Conservation (phyloP, 2,888 invertebrate species). For the Hemicrepidius hirtus region DNA sequence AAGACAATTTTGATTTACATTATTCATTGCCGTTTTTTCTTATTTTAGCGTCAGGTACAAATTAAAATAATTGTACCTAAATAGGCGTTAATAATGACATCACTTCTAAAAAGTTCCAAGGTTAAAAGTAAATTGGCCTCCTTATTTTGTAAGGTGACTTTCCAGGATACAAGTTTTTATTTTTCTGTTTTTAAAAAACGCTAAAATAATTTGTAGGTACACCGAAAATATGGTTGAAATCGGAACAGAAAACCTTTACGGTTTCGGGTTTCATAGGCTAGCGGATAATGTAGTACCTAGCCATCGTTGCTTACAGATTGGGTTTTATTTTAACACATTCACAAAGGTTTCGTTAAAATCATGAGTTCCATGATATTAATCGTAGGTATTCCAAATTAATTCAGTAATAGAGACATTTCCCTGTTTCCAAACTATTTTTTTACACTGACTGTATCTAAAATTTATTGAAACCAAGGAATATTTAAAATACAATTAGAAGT, state of each 20-base stretch:
- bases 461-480: conserved; percentile 48
- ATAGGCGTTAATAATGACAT: conserved; percentile 12
- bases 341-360: conserved; percentile 6
- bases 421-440: background rate
- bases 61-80: conserved; percentile 15
- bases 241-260: no score
- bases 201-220: no score
- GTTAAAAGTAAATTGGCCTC: background rate
- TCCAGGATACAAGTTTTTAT: background rate
- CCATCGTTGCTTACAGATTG: no score
- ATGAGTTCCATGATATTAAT: background rate
- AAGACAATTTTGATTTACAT: no score
- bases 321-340: background rate
- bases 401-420: background rate
- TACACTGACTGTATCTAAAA: conserved; percentile 40
- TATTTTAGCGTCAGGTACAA: background rate
- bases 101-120: conserved; percentile 14
- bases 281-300: no score
- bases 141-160: background rate
- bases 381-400: background rate
- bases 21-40: background rate
- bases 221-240: no score
- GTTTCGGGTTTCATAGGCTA: no score
- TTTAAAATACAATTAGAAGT: conserved; percentile 56
- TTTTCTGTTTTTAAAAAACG: no score